A percentile compares a stretch with the other conserved stretches of the same genome.
Evolutionary conservation across 2,113 vertebrate genomes (phyloP).

Genomic region (Mirza zaza): DNA sequence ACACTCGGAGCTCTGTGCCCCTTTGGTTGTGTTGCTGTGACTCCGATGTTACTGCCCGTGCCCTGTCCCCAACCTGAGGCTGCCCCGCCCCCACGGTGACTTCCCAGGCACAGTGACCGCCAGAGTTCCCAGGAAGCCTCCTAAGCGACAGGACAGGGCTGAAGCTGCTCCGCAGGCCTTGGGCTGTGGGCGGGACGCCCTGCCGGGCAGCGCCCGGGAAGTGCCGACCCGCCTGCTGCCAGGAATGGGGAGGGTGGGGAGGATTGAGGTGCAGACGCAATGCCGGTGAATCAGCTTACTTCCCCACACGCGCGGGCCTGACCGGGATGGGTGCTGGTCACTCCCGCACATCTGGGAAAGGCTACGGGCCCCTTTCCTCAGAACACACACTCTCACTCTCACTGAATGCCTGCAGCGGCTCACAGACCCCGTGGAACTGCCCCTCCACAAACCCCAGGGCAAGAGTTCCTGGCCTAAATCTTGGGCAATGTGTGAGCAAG

Average conservation of each 20-base stretch:
- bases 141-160: no score
- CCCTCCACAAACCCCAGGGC: background rate
- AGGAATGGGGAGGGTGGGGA: background rate
- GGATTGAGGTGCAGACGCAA: background rate
- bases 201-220: background rate
- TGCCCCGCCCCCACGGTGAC: background rate
- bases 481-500: background rate
- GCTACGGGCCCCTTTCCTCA: background rate
- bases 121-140: background rate
- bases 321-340: background rate
- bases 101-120: background rate
- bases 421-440: background rate
- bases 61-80: background rate
- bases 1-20: background rate
- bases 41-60: background rate
- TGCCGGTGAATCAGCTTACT: background rate
- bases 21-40: background rate
- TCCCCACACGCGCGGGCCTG: background rate
- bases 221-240: fast-evolving
- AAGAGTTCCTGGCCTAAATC: background rate
- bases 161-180: background rate
- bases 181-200: background rate
- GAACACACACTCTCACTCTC: no score
- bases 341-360: background rate
- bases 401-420: background rate